A percentile compares a stretch with the other conserved stretches of the same genome.
phyloP scores from a whole-genome alignment of 2,113 vertebrate species.

The Lynx canadensis region DNA sequence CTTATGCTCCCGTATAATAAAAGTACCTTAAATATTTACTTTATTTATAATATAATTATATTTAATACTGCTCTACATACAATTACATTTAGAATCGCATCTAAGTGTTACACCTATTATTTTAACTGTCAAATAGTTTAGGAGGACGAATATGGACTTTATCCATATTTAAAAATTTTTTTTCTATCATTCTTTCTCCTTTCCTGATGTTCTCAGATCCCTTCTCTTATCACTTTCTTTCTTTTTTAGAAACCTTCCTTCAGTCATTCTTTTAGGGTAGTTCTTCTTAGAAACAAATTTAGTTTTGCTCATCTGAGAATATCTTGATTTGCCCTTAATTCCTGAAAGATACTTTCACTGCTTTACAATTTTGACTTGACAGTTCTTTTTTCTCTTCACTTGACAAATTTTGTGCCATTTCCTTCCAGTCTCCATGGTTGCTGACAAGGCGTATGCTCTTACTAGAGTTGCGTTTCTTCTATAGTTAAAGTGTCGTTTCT shows the following conservation, averaged over 20 bases:
- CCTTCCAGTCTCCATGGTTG: background rate
- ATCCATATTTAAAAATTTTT: background rate
- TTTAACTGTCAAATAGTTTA: background rate
- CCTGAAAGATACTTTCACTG: background rate
- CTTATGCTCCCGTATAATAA: background rate
- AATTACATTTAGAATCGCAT: background rate
- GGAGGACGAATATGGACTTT: background rate
- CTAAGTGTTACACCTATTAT: background rate
- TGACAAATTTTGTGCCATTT: background rate
- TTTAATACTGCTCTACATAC: background rate
- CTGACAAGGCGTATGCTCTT: background rate
- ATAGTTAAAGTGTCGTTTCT: background rate
- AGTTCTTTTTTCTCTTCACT: background rate
- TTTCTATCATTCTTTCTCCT: background rate
- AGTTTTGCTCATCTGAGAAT: background rate
- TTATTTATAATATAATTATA: background rate
- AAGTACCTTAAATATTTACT: background rate
- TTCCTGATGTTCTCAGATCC: background rate
- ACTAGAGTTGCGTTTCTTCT: background rate
- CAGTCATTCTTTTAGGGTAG: background rate
- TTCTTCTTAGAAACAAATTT: background rate
- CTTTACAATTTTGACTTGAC: background rate
- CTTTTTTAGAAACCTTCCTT: background rate
- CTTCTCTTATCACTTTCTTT: background rate
- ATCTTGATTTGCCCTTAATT: background rate